Evolutionary conservation across 2,113 vertebrate genomes (phyloP).

Genomic region (Indicator maculatus): DNA sequence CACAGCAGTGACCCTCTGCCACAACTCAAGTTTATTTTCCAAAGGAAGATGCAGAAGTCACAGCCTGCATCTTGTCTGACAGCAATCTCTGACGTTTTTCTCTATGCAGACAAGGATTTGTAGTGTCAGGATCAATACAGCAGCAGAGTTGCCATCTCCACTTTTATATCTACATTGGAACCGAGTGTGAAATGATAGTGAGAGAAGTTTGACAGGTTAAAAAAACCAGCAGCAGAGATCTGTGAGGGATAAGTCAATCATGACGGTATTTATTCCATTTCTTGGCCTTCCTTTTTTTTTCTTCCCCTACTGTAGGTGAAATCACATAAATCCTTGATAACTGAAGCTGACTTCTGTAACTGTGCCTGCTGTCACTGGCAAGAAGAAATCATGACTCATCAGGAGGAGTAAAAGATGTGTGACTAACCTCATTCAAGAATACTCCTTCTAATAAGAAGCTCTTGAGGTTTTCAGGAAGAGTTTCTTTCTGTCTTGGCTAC

Average conservation of each 20-base stretch:
- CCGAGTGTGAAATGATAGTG: not conserved
- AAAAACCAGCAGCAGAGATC: not conserved
- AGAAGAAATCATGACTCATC: not conserved
- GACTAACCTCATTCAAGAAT: not conserved
- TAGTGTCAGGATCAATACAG: not conserved
- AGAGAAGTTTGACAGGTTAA: not conserved
- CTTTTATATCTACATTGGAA: not conserved
- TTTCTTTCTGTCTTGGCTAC: not conserved
- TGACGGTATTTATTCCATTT: not conserved
- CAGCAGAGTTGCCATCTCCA: not conserved
- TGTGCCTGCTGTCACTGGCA: not conserved
- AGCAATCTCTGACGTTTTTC: not conserved
- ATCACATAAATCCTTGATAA: not conserved
- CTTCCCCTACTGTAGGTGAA: not conserved
- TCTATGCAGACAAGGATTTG: not conserved
- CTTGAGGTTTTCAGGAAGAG: not conserved
- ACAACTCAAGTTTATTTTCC: not conserved
- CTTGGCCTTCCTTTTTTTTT: not conserved
- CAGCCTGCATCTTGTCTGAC: conserved; percentile 3
- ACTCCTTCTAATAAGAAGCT: not conserved
- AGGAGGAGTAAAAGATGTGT: not conserved
- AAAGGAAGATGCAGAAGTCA: not conserved
- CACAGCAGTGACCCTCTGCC: conserved; percentile 1
- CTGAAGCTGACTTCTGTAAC: not conserved
- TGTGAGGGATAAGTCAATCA: not conserved